These are phyloP conservation scores for Xenus cinereus DNA, from an alignment of 2,113 vertebrate species.

Conservation along the genomic window DNA sequence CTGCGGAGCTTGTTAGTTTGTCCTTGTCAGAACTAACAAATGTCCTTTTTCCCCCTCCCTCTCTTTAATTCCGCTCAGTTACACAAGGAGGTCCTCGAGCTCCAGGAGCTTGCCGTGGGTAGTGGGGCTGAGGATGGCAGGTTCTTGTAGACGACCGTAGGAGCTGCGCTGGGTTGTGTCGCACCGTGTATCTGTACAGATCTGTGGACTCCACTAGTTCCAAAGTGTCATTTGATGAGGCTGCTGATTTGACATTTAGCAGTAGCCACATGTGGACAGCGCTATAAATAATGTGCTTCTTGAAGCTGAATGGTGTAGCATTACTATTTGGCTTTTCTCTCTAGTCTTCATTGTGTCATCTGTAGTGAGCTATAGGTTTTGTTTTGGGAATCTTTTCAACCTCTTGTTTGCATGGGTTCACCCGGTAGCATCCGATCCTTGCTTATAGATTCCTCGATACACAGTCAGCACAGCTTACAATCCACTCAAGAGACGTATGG, in stretches of 20 bases:
- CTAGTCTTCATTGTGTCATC: conserved; percentile 93
- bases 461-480: conserved; percentile 89
- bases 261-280: conserved; percentile 73
- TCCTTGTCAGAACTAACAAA: conserved; percentile 52
- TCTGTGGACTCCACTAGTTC: conserved; percentile 83
- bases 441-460: conserved; percentile 83
- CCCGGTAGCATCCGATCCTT: conserved; percentile 84
- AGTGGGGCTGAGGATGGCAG: background rate
- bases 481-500: conserved; percentile 77
- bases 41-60: background rate
- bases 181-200: conserved; percentile 70
- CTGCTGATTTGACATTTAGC: conserved; percentile 81
- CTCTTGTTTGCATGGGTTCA: conserved; percentile 95
- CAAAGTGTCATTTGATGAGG: conserved; percentile 74
- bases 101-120: background rate
- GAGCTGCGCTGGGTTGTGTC: conserved; percentile 30
- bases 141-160: background rate
- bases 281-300: conserved; percentile 76
- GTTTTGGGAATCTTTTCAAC: conserved; percentile 84
- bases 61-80: background rate
- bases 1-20: conserved; percentile 18
- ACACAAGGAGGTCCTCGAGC: background rate
- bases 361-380: conserved; percentile 94
- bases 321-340: conserved; percentile 87
- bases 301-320: conserved; percentile 85